Conservation (phyloP, 2,113 vertebrate species). For the Glaucomys volans region DNA sequence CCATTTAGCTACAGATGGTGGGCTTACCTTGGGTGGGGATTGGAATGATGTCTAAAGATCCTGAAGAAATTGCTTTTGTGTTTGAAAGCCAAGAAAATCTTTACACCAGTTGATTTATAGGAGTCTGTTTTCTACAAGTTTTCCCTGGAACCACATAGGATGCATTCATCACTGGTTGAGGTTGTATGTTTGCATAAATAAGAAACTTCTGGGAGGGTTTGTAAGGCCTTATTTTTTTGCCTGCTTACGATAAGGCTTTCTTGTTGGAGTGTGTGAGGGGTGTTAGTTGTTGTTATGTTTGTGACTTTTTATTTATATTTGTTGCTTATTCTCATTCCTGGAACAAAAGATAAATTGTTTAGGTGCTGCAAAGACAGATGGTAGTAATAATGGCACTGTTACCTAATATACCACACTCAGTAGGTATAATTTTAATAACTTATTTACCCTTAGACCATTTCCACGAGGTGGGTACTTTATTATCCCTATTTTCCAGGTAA, state of each 20-base stretch:
- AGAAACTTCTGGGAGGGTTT: not conserved
- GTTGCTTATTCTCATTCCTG: not conserved
- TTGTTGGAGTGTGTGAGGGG: not conserved
- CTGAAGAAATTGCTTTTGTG: not conserved
- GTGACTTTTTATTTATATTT: not conserved
- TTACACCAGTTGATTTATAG: not conserved
- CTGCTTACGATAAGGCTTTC: not conserved
- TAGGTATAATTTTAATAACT: not conserved
- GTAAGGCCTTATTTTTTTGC: not conserved
- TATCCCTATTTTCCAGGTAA: not conserved
- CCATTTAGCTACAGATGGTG: not conserved
- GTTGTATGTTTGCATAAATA: not conserved
- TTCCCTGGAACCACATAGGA: not conserved
- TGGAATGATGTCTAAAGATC: not conserved
- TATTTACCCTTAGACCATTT: not conserved
- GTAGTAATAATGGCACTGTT: not conserved
- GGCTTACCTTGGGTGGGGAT: not conserved
- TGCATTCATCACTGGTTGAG: not conserved
- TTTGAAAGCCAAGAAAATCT: slow-evolving; percentile 20
- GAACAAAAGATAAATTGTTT: not conserved
- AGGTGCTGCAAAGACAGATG: not conserved
- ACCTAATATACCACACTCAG: not conserved
- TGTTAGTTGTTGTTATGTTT: not conserved
- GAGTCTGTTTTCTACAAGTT: not conserved
- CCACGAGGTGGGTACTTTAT: not conserved